A percentile compares a stretch with the other conserved stretches of the same genome.
phyloP scores from a whole-genome alignment of 2,113 vertebrate genomes.

The Corythaixoides concolor region DNA sequence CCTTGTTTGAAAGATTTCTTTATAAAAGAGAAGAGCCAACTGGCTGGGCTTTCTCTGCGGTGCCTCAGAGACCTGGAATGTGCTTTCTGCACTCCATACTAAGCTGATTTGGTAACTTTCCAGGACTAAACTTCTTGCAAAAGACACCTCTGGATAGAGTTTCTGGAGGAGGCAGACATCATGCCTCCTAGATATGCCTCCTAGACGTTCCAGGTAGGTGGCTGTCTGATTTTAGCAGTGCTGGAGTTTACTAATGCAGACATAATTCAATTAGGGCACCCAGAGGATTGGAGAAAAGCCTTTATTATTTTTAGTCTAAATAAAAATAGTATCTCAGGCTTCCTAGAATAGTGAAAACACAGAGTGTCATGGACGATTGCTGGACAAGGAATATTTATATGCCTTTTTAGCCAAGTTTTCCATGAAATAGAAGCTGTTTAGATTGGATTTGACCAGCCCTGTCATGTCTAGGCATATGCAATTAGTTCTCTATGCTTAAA shows the following conservation, averaged over 20 bases:
- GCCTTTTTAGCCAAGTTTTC: constrained; percentile 10
- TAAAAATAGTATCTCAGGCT: constrained; percentile 43
- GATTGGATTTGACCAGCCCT: not conserved
- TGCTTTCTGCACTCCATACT: not conserved
- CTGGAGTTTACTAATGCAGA: constrained; percentile 19
- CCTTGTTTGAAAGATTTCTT: not conserved
- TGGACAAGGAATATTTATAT: constrained; percentile 8
- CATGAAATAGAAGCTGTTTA: not conserved
- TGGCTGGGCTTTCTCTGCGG: not conserved
- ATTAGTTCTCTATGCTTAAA: not conserved
- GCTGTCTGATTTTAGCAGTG: constrained; percentile 10
- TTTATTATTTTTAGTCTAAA: constrained; percentile 55
- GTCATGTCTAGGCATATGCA: not conserved
- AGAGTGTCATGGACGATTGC: not conserved
- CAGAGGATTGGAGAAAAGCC: constrained; percentile 17
- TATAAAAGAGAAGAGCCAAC: not conserved
- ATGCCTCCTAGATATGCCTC: not conserved
- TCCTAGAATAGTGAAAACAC: constrained; percentile 32
- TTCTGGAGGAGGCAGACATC: constrained; percentile 15
- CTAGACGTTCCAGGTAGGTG: not conserved
- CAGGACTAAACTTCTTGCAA: constrained; percentile 4
- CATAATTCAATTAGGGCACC: not conserved
- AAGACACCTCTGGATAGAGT: constrained; percentile 19
- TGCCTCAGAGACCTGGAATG: not conserved
- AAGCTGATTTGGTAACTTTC: constrained; percentile 1